A percentile compares a stretch with the other conserved stretches of the same genome.
These are phyloP conservation scores for Drosophila tripunctata DNA, from an alignment of 2,888 invertebrate species.

Conservation along the genomic window DNA sequence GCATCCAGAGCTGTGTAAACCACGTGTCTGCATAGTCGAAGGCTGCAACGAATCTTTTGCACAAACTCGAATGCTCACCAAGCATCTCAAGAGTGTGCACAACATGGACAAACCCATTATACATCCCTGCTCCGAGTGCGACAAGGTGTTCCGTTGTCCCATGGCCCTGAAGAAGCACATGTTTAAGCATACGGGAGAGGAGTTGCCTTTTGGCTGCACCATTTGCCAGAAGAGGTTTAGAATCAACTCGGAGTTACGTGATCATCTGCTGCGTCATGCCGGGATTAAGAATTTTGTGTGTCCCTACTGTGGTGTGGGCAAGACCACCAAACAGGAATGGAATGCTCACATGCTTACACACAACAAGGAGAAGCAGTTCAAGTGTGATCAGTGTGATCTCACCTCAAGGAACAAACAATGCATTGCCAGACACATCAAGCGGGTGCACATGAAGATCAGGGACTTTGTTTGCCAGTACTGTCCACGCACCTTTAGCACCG, in stretches of 20 bases:
- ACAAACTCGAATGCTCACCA: slow-evolving; percentile 74
- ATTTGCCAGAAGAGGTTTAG: slow-evolving; percentile 81
- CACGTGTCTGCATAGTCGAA: slow-evolving; percentile 72
- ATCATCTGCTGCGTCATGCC: slow-evolving; percentile 81
- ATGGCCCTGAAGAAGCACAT: slow-evolving; percentile 82
- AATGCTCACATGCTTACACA: slow-evolving; percentile 82
- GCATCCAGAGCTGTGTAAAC: slow-evolving; percentile 76
- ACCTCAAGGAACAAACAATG: slow-evolving; percentile 81
- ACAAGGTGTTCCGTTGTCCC: slow-evolving; percentile 81
- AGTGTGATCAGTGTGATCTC: slow-evolving; percentile 76
- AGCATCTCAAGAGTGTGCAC: slow-evolving; percentile 77
- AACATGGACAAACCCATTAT: slow-evolving; percentile 63
- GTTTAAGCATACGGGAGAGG: slow-evolving; percentile 82
- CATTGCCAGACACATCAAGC: slow-evolving; percentile 77
- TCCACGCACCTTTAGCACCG: slow-evolving; percentile 81
- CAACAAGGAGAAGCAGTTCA: slow-evolving; percentile 81
- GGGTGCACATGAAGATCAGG: slow-evolving; percentile 81
- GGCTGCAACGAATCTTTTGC: slow-evolving; percentile 79
- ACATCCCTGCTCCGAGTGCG: slow-evolving; percentile 80
- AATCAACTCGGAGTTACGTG: slow-evolving; percentile 81
- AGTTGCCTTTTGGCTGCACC: slow-evolving; percentile 80
- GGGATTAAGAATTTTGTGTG: slow-evolving; percentile 83
- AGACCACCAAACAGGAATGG: slow-evolving; percentile 82
- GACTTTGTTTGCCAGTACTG: slow-evolving; percentile 81
- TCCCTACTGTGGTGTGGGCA: slow-evolving; percentile 82